Base-by-base conservation (phyloP, 2,888 invertebrate genomes). In the Apamea sordens region DNA sequence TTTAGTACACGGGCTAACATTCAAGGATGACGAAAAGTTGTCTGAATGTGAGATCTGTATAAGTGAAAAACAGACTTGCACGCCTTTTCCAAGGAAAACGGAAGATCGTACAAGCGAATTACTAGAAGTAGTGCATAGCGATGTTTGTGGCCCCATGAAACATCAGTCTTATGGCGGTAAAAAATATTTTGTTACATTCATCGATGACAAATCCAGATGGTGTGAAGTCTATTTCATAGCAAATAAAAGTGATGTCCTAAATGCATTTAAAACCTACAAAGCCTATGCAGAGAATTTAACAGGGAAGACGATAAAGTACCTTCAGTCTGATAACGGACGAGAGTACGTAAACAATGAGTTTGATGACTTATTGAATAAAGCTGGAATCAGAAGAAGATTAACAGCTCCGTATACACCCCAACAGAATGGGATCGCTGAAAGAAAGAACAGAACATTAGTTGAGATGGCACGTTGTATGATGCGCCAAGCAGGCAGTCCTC, bases 401-500 rank as follows among this genome's bases (percentile, higher is more conserved):
- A 70, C 79, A 44, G 64, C 28, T 4, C 72, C 53, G 47, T 79
- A 77, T 64, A 71, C 64, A 24, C 71, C 65, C 2, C 41, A 71
- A 65, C 70, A 71, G n/a, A 77, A 71, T 53, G 47, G 71, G 6
- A 56, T 75, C 15, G 70, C 70, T n/a, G 81, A 83, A 75, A 53
- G 50, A 77, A 36, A 68, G 36, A 73, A 73, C n/a, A 50, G 64
- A 11, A 73, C 73, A n/a, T 28, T 63, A 50, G 47, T 50, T 50
- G 47, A 50, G 61, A 82, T 81, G 83, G 77, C 82, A 32, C 79
- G 79, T 41, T 85, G 82, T 65, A 80, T 85, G 82, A 82, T 85
- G 82, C 78, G 63, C 72, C 78, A 82, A 73, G 80, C 80, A 36
- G 79, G 77, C 50, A 80, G 80, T 53, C 78, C 76, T 21, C 76